A percentile compares a stretch with the other conserved stretches of the same genome.
Evolutionary conservation across 2,113 vertebrate genomes (phyloP).

Genomic region (Limnothrissa miodon): DNA sequence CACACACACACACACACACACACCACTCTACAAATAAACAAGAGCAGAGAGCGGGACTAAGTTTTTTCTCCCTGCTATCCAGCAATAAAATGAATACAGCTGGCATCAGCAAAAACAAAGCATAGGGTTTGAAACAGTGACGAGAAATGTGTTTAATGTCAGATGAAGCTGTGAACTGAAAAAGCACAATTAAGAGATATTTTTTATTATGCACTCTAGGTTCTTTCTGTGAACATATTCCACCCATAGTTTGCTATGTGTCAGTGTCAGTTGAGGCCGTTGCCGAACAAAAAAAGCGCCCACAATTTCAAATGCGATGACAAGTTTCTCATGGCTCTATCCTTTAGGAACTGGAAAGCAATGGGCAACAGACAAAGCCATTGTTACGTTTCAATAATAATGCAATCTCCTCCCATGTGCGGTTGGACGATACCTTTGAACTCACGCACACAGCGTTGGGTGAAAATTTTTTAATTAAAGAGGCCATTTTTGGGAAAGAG

Average conservation of each 20-base stretch:
- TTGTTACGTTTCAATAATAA: not conserved
- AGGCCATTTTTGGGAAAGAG: constrained; percentile 34
- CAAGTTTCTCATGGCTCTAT: constrained; percentile 8
- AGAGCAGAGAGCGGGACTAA: not conserved
- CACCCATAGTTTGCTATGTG: not conserved
- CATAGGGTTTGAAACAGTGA: not conserved
- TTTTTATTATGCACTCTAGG: not conserved
- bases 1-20: not conserved
- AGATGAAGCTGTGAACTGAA: not conserved
- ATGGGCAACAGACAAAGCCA: not conserved
- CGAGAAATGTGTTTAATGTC: not conserved
- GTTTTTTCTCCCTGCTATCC: not conserved
- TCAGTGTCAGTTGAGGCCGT: not conserved
- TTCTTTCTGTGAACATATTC: not conserved
- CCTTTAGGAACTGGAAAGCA: not conserved
- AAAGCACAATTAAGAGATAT: not conserved
- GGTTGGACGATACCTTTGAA: not conserved
- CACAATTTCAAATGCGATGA: not conserved
- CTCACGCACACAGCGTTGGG: constrained; percentile 24
- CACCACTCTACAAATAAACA: not conserved
- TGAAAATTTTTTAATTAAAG: constrained; percentile 46
- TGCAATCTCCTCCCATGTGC: not conserved
- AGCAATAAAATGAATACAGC: not conserved
- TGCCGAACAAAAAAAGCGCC: not conserved
- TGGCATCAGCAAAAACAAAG: not conserved